Evolutionary conservation across 2,888 invertebrate species (phyloP).

Genomic region (Dasypolia templi): DNA sequence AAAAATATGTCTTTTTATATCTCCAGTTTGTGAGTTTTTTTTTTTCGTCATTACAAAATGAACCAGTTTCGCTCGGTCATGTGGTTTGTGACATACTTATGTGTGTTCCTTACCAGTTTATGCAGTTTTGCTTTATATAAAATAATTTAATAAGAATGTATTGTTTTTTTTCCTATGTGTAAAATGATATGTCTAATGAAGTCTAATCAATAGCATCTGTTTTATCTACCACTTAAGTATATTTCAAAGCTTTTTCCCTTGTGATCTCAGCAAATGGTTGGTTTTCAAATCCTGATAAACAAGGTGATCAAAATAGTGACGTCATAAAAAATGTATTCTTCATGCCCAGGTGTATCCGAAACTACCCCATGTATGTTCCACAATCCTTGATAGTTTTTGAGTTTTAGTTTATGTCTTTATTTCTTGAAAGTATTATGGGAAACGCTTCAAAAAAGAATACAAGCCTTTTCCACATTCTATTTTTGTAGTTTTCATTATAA

Average conservation of each 20-base stretch:
- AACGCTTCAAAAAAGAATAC: too few species aligned
- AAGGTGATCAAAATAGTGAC: too few species aligned
- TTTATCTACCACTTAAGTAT: not conserved
- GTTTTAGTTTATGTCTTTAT: too few species aligned
- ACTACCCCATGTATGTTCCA: too few species aligned
- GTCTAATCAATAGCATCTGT: not conserved
- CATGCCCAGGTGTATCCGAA: too few species aligned
- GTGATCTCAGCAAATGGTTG: not conserved
- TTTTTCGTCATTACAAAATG: conserved; percentile 46
- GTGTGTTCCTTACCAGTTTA: not conserved
- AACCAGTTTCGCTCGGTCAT: conserved; percentile 38
- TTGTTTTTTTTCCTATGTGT: not conserved
- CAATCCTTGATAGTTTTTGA: too few species aligned
- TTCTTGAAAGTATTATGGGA: too few species aligned
- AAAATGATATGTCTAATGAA: not conserved
- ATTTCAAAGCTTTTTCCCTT: not conserved
- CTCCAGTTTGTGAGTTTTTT: conserved; percentile 3
- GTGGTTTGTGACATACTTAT: conserved; percentile 31
- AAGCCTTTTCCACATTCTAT: too few species aligned
- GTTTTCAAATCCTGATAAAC: not conserved
- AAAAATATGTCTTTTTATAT: conserved; percentile 45
- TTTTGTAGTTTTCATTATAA: too few species aligned
- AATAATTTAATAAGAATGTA: not conserved
- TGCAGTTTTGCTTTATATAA: not conserved
- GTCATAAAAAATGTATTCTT: too few species aligned